Percentiles rank a stretch among this genome's conserved stretches.
phyloP scores from a whole-genome alignment of 2,113 vertebrate species.

The Micronycteris hirsuta region DNA sequence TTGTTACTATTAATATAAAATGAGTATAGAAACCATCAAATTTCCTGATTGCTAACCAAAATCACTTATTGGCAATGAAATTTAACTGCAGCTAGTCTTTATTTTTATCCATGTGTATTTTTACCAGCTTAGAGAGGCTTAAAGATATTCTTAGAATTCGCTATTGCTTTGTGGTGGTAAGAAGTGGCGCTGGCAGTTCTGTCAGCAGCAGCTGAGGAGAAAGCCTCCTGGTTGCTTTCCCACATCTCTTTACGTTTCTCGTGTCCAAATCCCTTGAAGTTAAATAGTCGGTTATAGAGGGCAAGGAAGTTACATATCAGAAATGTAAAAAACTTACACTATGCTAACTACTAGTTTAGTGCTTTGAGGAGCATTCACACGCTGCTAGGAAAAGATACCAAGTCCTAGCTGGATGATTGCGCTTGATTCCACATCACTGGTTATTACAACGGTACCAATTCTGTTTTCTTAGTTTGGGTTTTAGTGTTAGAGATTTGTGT shows the following conservation, averaged over 20 bases:
- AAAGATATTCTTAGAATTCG: conserved; percentile 22
- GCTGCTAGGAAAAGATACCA: neutral
- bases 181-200: neutral
- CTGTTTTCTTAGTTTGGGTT: conserved; percentile 45
- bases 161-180: neutral
- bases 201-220: neutral
- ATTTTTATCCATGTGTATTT: conserved; percentile 24
- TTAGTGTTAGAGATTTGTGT: neutral
- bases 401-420: neutral
- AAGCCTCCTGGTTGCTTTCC: neutral
- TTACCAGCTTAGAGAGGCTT: conserved; percentile 5
- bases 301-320: neutral
- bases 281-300: neutral
- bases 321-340: conserved; percentile 9
- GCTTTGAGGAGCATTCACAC: conserved; percentile 9
- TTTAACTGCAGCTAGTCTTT: conserved; percentile 14
- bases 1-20: conserved; percentile 21
- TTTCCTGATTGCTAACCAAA: conserved; percentile 34
- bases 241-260: neutral
- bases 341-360: neutral
- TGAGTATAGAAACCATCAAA: neutral
- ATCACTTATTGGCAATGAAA: conserved; percentile 36
- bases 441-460: neutral
- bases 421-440: neutral
- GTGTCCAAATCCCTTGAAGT: neutral